phyloP scores from a whole-genome alignment of 1,140 invertebrate species.

The Protaetia brevitarsis region DNA sequence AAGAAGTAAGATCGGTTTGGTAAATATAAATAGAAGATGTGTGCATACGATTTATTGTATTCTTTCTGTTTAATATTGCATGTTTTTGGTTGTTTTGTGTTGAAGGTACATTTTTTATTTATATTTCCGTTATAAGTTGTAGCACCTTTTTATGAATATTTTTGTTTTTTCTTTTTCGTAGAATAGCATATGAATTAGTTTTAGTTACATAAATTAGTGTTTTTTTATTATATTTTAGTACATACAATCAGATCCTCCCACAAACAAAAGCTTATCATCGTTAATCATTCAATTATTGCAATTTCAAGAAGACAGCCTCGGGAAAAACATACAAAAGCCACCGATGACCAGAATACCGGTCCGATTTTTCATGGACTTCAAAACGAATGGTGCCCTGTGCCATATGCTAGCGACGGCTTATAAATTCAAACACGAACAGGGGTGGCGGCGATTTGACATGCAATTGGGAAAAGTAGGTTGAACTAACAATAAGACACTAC shows the following conservation, averaged over 20 bases:
- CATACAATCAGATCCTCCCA: slow-evolving; percentile 88
- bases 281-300: slow-evolving; percentile 86
- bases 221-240: slow-evolving; percentile 58
- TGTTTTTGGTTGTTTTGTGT: slow-evolving; percentile 6
- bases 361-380: slow-evolving; percentile 89
- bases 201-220: slow-evolving; percentile 12
- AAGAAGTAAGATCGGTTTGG: slow-evolving; percentile 9
- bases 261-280: slow-evolving; percentile 83
- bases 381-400: slow-evolving; percentile 86
- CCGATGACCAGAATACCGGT: slow-evolving; percentile 80
- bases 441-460: slow-evolving; percentile 90
- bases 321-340: slow-evolving; percentile 88
- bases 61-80: background rate
- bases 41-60: slow-evolving; percentile 1
- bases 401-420: slow-evolving; percentile 91
- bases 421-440: slow-evolving; percentile 93
- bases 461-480: slow-evolving; percentile 73
- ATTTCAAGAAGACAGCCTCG: slow-evolving; percentile 95
- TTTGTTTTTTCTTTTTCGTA: background rate
- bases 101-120: slow-evolving; percentile 12
- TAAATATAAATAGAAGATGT: slow-evolving; percentile 19
- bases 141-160: background rate
- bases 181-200: background rate
- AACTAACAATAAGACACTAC: slow-evolving; percentile 3
- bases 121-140: slow-evolving; percentile 7